Evolutionary conservation across 2,888 invertebrate species (phyloP), one percentile per base, ranked within the genome.

Genomic region (Leptinotarsa tumamoca): DNA sequence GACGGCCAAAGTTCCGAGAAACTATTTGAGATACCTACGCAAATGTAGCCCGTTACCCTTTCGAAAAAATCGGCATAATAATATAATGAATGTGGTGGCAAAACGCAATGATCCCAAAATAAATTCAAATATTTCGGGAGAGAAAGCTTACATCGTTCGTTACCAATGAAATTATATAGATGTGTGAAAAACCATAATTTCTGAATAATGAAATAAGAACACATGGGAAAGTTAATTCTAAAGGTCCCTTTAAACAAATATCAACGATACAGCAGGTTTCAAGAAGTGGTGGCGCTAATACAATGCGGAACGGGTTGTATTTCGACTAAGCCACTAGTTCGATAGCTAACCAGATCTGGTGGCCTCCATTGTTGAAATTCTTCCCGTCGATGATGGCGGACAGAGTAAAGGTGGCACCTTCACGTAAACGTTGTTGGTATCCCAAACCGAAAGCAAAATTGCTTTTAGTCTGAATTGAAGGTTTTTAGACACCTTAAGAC

Each of bases 281-380:
- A 82, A 82, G 80, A 80, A 71, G 78, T 80, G 78, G 80, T 82
- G 82, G 79, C 80, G 80, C 82, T 83, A 82, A 81, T 79, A 78
- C 73, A 81, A 73, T 79, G 80, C 77, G 82, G 82, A 82, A 83
- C 77, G 72, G 73, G 75, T 67, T 75, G 76, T 73, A 79, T 75
- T 68, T 61, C 63, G 63, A 77, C 93, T 96, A 98, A 90, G 96
- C 96, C 90, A 96, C 96, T 87, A 98, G 92, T 87, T 99, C 98
- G 83, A 99, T 92, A 85, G 97, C 97, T 82, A 99, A 91, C 87
- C 99, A 99, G 85, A 99, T 93, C 91, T 99, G 98, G 92, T 99
- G 98, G 78, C 98, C 98, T 82, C 98, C 98, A 82, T 95, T 95
- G 89, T 97, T 97, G 91, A 98, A 96, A 92, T 98, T 98, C 92